phyloP scores from a whole-genome alignment of 2,888 invertebrate genomes.

The Germaria angustata region DNA sequence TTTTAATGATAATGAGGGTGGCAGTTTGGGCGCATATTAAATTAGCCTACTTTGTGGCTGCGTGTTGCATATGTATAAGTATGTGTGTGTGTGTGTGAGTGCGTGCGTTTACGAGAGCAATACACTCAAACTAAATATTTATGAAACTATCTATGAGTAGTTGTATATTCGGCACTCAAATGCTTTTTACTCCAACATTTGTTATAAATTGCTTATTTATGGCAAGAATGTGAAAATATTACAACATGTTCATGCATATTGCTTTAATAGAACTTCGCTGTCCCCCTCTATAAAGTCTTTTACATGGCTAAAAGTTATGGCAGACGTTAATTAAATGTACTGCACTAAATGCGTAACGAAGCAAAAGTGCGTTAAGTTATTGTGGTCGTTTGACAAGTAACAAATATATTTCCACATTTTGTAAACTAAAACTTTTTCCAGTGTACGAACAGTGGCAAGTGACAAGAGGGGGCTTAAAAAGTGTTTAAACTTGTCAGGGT shows the following conservation, averaged over 20 bases:
- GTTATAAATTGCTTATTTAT: slow-evolving; percentile 66
- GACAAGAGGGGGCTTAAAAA: neutral
- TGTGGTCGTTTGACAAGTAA: slow-evolving; percentile 44
- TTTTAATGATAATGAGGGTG: slow-evolving; percentile 34
- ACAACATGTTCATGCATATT: slow-evolving; percentile 2
- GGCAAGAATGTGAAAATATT: slow-evolving; percentile 11
- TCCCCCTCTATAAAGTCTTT: neutral
- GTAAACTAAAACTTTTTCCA: slow-evolving; percentile 1
- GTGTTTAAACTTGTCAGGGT: slow-evolving; percentile 38
- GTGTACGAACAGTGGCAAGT: neutral
- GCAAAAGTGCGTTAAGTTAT: slow-evolving; percentile 58
- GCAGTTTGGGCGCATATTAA: slow-evolving; percentile 47
- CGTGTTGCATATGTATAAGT: neutral
- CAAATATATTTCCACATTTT: neutral
- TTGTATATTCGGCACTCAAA: slow-evolving; percentile 18
- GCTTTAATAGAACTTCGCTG: neutral
- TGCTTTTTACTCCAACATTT: slow-evolving; percentile 53
- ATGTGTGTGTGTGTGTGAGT: neutral
- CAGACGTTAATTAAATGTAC: neutral
- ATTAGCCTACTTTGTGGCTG: slow-evolving; percentile 50
- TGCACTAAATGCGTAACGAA: slow-evolving; percentile 61
- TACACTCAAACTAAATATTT: slow-evolving; percentile 40
- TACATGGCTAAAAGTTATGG: neutral
- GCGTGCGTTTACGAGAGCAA: neutral
- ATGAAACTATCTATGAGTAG: slow-evolving; percentile 38